These are phyloP conservation scores for Gerris buenoi DNA, from an alignment of 1,140 invertebrate species.

Conservation along the genomic window DNA sequence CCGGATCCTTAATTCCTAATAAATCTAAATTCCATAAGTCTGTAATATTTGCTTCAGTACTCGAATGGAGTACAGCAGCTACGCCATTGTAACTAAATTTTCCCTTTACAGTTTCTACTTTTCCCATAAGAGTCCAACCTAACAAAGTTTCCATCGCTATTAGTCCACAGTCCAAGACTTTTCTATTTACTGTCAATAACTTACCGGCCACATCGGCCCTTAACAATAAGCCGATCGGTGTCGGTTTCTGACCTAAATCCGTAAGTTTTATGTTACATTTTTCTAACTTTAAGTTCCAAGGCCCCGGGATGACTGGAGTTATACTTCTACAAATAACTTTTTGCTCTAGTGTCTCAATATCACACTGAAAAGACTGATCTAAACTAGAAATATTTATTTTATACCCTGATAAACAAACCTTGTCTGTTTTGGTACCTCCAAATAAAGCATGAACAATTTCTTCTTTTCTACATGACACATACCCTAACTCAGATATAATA, in stretches of 20 bases:
- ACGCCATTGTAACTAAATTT: neutral
- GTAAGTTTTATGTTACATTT: neutral
- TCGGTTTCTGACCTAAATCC: neutral
- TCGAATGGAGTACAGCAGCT: neutral
- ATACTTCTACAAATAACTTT: neutral
- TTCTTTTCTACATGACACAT: neutral
- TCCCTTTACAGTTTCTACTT: neutral
- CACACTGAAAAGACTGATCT: neutral
- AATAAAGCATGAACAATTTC: neutral
- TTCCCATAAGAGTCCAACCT: constrained; percentile 1
- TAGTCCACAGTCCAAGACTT: neutral
- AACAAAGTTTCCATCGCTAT: neutral
- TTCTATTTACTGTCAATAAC: neutral
- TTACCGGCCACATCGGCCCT: neutral
- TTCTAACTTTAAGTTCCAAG: neutral
- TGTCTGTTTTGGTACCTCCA: neutral
- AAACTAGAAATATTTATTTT: neutral
- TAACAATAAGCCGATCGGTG: neutral
- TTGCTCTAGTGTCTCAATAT: neutral
- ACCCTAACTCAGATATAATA: neutral
- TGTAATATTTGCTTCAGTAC: neutral
- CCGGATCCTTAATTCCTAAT: neutral
- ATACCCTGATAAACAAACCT: neutral
- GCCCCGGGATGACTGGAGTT: neutral
- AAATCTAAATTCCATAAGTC: neutral